Evolutionary conservation across 2,888 invertebrate genomes (phyloP).

Genomic region (Anthophora plumipes): DNA sequence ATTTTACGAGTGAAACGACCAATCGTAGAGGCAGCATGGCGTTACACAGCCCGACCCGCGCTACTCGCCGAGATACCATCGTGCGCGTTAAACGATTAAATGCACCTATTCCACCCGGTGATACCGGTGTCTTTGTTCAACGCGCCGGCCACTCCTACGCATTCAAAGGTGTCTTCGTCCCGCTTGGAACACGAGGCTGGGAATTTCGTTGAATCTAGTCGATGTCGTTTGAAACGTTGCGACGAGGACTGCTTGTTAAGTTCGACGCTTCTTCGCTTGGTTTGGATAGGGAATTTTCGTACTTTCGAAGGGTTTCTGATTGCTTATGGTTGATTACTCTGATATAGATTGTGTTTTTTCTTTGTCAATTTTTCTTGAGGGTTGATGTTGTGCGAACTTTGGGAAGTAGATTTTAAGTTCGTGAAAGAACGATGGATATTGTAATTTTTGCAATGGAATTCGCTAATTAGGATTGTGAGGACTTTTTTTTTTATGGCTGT

Average conservation of each 20-base stretch:
- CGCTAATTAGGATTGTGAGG: not conserved
- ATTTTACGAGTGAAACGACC: constrained; percentile 65
- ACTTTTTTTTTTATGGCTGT: not conserved
- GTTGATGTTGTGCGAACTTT: too few species aligned
- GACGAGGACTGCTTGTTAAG: constrained; percentile 31
- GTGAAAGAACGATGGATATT: too few species aligned
- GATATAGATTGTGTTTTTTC: not conserved
- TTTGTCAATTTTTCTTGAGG: not conserved
- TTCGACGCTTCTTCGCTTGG: constrained; percentile 24
- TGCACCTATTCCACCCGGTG: constrained; percentile 70
- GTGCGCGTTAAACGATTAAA: constrained; percentile 70
- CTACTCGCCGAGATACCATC: constrained; percentile 67
- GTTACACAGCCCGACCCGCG: constrained; percentile 65
- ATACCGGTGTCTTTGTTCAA: constrained; percentile 47
- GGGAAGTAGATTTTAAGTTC: too few species aligned
- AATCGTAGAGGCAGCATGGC: constrained; percentile 81
- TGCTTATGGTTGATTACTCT: not conserved
- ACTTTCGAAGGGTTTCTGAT: not conserved
- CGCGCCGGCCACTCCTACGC: constrained; percentile 47
- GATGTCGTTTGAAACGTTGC: constrained; percentile 34
- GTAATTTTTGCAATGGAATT: too few species aligned
- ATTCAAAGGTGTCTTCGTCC: not conserved
- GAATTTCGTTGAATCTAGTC: constrained; percentile 52
- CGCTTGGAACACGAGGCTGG: not conserved
- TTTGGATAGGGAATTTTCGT: constrained; percentile 31